A percentile compares a stretch with the other conserved stretches of the same genome.
These are phyloP conservation scores for Cheilosia vernalis DNA, from an alignment of 2,888 invertebrate genomes.

Conservation along the genomic window DNA sequence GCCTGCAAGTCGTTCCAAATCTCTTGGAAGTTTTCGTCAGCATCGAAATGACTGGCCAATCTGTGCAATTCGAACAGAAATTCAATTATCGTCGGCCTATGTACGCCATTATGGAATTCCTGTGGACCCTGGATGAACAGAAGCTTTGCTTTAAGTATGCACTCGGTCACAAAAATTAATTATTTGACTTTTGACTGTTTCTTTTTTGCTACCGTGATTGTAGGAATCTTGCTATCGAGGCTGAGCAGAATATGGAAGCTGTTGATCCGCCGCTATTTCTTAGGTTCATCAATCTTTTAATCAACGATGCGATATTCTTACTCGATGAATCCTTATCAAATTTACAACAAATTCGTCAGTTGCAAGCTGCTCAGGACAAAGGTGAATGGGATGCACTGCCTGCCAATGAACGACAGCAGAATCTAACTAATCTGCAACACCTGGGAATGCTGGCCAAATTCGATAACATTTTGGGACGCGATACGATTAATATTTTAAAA, in stretches of 20 bases:
- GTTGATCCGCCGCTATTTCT: slow-evolving; percentile 95
- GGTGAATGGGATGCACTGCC: slow-evolving; percentile 90
- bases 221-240: slow-evolving; percentile 90
- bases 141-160: slow-evolving; percentile 89
- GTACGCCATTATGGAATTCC: slow-evolving; percentile 96
- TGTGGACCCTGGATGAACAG: slow-evolving; percentile 93
- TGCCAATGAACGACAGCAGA: slow-evolving; percentile 89
- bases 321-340: slow-evolving; percentile 95
- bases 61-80: slow-evolving; percentile 97
- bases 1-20: slow-evolving; percentile 89
- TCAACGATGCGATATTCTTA: slow-evolving; percentile 98
- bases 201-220: slow-evolving; percentile 72
- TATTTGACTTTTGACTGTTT: no score
- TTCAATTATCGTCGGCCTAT: slow-evolving; percentile 98
- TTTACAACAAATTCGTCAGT: slow-evolving; percentile 93
- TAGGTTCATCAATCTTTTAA: slow-evolving; percentile 96
- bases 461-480: slow-evolving; percentile 95
- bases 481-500: slow-evolving; percentile 93
- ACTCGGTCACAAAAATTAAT: not conserved
- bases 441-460: slow-evolving; percentile 93
- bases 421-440: slow-evolving; percentile 89
- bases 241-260: slow-evolving; percentile 94
- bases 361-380: slow-evolving; percentile 89
- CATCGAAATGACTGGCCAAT: slow-evolving; percentile 98
- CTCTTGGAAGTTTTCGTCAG: slow-evolving; percentile 97